These are phyloP conservation scores for Merluccius polli DNA, from an alignment of 2,797 vertebrate genomes.

Conservation along the genomic window DNA sequence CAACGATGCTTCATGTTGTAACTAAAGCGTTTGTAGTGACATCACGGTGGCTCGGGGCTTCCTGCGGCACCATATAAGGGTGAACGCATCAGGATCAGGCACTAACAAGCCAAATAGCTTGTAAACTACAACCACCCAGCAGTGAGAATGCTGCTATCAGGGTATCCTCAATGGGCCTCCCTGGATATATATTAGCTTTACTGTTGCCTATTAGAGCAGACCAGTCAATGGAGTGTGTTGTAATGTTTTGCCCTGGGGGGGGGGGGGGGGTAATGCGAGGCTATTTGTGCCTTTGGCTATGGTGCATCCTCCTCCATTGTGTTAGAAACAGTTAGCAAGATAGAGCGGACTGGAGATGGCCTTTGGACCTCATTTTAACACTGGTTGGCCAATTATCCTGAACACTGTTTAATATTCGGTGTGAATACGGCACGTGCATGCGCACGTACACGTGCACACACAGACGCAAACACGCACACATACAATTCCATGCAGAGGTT, in stretches of 20 bases:
- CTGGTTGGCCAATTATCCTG: neutral
- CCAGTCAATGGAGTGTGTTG: neutral
- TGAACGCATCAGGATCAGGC: neutral
- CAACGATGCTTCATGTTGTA: neutral
- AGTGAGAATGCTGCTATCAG: neutral
- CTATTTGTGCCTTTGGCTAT: neutral
- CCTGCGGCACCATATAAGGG: neutral
- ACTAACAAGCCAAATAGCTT: neutral
- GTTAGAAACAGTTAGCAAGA: neutral
- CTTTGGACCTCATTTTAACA: neutral
- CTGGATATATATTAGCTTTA: neutral
- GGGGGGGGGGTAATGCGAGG: neutral
- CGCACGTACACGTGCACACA: neutral
- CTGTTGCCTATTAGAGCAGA: slow-evolving; percentile 10
- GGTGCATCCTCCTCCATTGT: neutral
- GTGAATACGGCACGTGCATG: slow-evolving; percentile 16
- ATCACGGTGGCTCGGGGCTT: neutral
- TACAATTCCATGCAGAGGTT: neutral
- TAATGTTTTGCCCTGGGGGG: slow-evolving; percentile 8
- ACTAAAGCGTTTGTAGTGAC: neutral
- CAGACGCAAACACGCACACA: neutral
- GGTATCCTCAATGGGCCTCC: neutral
- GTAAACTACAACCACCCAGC: neutral
- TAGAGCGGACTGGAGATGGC: neutral
- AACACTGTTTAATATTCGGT: slow-evolving; percentile 20